phyloP scores from a whole-genome alignment of 2,797 vertebrate genomes.

The Botia kubotai region DNA sequence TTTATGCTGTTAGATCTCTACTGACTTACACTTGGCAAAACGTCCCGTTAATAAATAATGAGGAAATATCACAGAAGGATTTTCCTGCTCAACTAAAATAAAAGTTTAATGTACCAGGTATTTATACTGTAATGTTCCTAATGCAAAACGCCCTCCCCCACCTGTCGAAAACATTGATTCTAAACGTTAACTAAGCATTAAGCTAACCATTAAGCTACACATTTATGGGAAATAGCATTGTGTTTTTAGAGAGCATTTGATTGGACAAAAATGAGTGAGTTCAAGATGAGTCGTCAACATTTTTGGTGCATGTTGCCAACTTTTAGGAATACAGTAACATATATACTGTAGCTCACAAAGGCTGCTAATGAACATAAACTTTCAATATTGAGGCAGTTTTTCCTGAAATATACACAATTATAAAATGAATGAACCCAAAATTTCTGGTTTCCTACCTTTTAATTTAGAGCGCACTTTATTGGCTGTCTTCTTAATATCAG shows the following conservation, averaged over 20 bases:
- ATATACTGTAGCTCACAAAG: too few species aligned
- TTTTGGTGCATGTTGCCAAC: not conserved
- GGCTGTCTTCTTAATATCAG: conserved; percentile 96
- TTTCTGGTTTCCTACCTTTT: conserved; percentile 81
- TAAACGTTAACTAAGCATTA: too few species aligned
- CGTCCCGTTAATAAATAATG: not conserved
- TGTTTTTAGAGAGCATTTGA: not conserved
- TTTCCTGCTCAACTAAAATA: not conserved
- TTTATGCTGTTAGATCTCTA: not conserved
- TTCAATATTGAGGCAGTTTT: not conserved
- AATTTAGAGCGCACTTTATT: conserved; percentile 98
- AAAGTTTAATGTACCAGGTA: not conserved
- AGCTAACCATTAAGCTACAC: not conserved
- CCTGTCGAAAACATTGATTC: not conserved
- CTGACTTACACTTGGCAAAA: not conserved
- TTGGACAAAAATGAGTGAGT: not conserved
- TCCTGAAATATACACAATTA: not conserved
- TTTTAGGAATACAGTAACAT: not conserved
- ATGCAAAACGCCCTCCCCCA: not conserved
- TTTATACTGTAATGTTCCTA: not conserved
- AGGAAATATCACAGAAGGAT: not conserved
- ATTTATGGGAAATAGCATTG: not conserved
- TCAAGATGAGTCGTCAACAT: not conserved
- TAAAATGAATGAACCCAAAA: not conserved
- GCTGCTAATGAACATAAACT: not conserved